A percentile compares a stretch with the other conserved stretches of the same genome.
Evolutionary conservation across 2,888 invertebrate genomes (phyloP).

Genomic region (Trichopoda pennipes): DNA sequence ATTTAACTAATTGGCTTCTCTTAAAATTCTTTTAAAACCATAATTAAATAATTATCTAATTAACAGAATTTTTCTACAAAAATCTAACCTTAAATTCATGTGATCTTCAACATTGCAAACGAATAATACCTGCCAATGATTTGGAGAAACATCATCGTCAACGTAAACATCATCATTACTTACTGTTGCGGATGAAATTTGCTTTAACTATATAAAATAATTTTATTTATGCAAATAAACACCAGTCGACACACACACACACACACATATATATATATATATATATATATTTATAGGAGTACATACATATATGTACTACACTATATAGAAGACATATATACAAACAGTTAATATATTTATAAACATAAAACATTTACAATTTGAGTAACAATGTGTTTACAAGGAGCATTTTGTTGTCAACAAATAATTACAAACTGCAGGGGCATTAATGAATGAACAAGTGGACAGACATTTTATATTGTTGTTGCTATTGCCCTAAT

Average conservation of each 20-base stretch:
- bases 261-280: neutral
- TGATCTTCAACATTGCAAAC: slow-evolving; percentile 22
- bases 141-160: slow-evolving; percentile 38
- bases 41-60: neutral
- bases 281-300: no score
- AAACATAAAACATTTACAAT: slow-evolving; percentile 16
- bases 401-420: slow-evolving; percentile 63
- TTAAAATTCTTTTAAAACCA: no score
- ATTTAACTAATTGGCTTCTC: no score
- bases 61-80: neutral
- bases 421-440: slow-evolving; percentile 66
- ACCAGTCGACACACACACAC: neutral
- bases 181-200: slow-evolving; percentile 64
- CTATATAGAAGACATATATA: no score
- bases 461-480: slow-evolving; percentile 42
- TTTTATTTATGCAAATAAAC: slow-evolving; percentile 62
- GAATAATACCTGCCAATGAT: slow-evolving; percentile 25
- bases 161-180: slow-evolving; percentile 51
- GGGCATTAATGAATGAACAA: slow-evolving; percentile 54
- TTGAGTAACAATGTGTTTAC: slow-evolving; percentile 51
- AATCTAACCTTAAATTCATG: slow-evolving; percentile 1
- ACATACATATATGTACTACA: no score
- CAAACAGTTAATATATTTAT: neutral
- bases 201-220: slow-evolving; percentile 63
- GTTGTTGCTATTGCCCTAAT: slow-evolving; percentile 29